Evolutionary conservation across 2,113 vertebrate species (phyloP).

Genomic region (Chamaetylas fuelleborni): DNA sequence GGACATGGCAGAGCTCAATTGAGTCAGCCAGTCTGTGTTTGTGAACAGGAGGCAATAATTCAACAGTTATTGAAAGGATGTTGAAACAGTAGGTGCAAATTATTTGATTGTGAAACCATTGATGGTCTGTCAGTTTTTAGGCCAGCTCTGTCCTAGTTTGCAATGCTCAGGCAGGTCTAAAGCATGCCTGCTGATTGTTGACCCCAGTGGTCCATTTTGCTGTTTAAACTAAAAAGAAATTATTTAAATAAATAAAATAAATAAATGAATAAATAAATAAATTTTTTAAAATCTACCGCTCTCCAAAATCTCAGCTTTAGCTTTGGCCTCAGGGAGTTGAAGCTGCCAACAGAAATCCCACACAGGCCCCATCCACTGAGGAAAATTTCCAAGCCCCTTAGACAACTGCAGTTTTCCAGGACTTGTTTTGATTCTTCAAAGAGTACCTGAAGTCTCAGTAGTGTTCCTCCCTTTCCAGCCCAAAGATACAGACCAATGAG

Average conservation of each 20-base stretch:
- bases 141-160: neutral
- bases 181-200: fast-evolving
- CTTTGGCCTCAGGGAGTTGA: neutral
- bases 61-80: constrained; percentile 5
- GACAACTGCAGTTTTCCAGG: neutral
- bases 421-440: neutral
- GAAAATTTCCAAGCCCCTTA: neutral
- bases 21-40: neutral
- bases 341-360: neutral
- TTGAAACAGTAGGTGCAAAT: neutral
- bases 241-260: neutral
- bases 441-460: neutral
- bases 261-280: neutral
- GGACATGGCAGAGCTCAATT: neutral
- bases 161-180: neutral
- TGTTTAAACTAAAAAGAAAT: neutral
- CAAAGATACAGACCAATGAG: neutral
- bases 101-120: constrained; percentile 7
- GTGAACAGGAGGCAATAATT: neutral
- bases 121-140: neutral
- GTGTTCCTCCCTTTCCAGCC: neutral
- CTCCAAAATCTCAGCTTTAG: neutral
- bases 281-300: neutral
- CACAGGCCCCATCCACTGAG: neutral
- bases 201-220: neutral